Evolutionary conservation across 1,140 invertebrate genomes (phyloP), one percentile per base, ranked within the genome.

Genomic region (Akabosia matsudoensis): DNA sequence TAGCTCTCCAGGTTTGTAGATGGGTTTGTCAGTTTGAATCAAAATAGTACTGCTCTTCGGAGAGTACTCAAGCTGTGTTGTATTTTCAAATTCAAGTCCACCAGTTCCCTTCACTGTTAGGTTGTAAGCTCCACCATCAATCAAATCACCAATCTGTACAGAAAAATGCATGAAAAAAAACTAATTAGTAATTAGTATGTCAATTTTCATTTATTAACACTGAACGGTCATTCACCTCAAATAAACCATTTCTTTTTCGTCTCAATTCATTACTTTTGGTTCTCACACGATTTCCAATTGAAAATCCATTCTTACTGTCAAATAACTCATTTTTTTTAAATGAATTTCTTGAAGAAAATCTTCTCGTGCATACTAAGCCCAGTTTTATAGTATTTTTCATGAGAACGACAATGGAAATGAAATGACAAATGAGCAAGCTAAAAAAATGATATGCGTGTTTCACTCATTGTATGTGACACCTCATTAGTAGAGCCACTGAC

Each of bases 11-110:
- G 95, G 95, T 83, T 97, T 94, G 84, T 98, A 98, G 74, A 97
- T 92, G 0, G 93, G 90, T 85, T 96, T 94, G 85, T 98, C 96
- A 0, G 95, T 97, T 84, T 98, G 96, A 78, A 98, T 90, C 81
- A 97, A 95, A 0, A 96, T 89, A 10, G 93, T 94, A 79, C 93
- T 93, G 82, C 92, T 94, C 84, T 96, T 95, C 70, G 91, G 89
- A n/a, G 92, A 88, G 84, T 91, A 95, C 1, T 89, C 85, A 0
- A 97, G 82, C 0, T 88, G 85, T 0, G 91, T 91, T 13, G 90
- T 89, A 77, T 93, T 91, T 24, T 85, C 85, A 83, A 97, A 96
- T 28, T 88, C 86, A 2, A 93, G 85, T 1, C 92, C 93, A 22
- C 90, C 88, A 18, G 89, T 85, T 2, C 94, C 70, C 24, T 51